Evolutionary conservation across 1,140 invertebrate genomes (phyloP).

Genomic region (Chrysomallon squamiferum): DNA sequence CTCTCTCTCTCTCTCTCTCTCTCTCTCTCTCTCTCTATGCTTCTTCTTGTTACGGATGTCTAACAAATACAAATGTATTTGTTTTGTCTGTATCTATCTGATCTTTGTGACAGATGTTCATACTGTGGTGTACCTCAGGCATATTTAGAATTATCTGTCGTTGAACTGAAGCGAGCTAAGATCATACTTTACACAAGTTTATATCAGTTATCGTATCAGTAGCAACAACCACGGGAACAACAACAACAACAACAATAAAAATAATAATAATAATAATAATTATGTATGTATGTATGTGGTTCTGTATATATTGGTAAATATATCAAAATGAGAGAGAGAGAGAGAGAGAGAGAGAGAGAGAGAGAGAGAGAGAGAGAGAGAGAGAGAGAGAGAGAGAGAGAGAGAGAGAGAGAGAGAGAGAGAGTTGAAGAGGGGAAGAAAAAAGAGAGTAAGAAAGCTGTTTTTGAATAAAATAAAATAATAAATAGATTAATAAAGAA

Average conservation of each 20-base stretch:
- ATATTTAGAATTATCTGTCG: not conserved
- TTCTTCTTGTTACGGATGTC: too few relatives aligned
- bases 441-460: too few relatives aligned
- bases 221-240: not conserved
- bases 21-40: too few relatives aligned
- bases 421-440: too few relatives aligned
- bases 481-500: too few relatives aligned
- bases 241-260: not conserved
- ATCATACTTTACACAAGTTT: not conserved
- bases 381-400: constrained; percentile 8
- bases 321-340: not conserved
- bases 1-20: too few relatives aligned
- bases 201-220: not conserved
- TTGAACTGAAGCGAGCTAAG: not conserved
- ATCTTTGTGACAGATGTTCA: too few relatives aligned
- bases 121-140: not conserved
- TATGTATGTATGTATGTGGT: not conserved
- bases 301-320: not conserved
- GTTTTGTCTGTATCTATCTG: too few relatives aligned
- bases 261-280: not conserved
- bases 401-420: too few relatives aligned
- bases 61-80: too few relatives aligned
- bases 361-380: not conserved
- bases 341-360: constrained; percentile 2
- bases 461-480: too few relatives aligned